A percentile compares a stretch with the other conserved stretches of the same genome.
Conservation (phyloP, 2,797 vertebrate genomes). For the Martes flavigula region DNA sequence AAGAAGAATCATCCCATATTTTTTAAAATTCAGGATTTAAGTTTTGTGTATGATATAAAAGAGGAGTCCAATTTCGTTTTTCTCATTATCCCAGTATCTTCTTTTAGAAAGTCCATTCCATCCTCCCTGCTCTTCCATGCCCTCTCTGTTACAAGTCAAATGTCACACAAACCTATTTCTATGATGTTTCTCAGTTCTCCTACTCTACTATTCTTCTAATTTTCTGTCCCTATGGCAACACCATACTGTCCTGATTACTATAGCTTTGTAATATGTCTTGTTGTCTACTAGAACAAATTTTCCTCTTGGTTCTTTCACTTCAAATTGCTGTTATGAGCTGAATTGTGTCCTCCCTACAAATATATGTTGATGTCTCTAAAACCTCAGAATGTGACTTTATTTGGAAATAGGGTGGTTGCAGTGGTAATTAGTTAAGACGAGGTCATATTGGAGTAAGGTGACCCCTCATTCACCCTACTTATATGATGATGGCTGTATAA, state of each 20-base stretch:
- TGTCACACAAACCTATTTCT: neutral
- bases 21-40: constrained; percentile 18
- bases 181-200: neutral
- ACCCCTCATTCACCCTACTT: neutral
- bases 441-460: neutral
- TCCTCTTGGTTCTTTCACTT: neutral
- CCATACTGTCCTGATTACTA: neutral
- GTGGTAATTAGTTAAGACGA: neutral
- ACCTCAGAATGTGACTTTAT: neutral
- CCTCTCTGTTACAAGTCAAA: neutral
- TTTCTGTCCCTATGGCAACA: neutral
- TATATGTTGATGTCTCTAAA: neutral
- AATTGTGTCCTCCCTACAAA: neutral
- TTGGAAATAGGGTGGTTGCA: neutral
- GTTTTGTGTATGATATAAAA: neutral
- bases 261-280: neutral
- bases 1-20: neutral
- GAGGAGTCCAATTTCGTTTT: neutral
- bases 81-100: neutral
- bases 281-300: neutral
- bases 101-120: neutral
- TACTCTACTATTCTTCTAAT: neutral
- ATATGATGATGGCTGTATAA: neutral
- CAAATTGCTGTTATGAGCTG: neutral
- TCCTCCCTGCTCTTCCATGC: neutral